Percentiles rank a stretch among this genome's conserved stretches.
Conservation (phyloP, 2,888 invertebrate species). For the Sclerodermus sp. region DNA sequence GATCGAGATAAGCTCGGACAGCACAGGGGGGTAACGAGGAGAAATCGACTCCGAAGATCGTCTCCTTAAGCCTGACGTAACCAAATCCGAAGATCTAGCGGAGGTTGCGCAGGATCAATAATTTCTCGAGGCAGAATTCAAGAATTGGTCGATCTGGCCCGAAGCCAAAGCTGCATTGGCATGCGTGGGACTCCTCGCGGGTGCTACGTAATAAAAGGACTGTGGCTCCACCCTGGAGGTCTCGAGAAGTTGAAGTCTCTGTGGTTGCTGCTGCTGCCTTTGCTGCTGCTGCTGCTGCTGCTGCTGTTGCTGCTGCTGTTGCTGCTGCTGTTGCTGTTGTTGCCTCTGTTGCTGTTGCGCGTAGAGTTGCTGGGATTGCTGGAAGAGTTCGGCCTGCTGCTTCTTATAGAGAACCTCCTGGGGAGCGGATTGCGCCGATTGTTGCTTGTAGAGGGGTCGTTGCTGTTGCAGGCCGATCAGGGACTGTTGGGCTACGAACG, state of each 20-base stretch:
- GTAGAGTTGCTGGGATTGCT: conserved; percentile 68
- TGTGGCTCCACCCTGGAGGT: conserved; percentile 51
- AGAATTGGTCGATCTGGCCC: conserved; percentile 80
- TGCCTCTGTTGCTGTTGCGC: conserved; percentile 71
- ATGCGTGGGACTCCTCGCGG: conserved; percentile 56
- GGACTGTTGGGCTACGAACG: conserved; percentile 68
- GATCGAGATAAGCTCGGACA: too few relatives aligned
- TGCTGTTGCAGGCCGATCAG: conserved; percentile 66
- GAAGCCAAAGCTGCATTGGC: conserved; percentile 58
- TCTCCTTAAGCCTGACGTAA: too few relatives aligned
- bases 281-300: conserved; percentile 59
- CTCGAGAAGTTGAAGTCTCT: conserved; percentile 54
- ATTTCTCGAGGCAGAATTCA: conserved; percentile 59
- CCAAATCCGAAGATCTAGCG: too few relatives aligned
- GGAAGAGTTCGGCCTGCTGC: conserved; percentile 65
- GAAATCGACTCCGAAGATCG: too few relatives aligned
- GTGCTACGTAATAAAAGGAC: conserved; percentile 54
- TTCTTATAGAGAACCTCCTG: conserved; percentile 59
- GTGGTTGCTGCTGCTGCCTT: conserved; percentile 47
- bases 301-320: conserved; percentile 43
- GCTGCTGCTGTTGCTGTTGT: conserved; percentile 65
- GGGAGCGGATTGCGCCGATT: conserved; percentile 28
- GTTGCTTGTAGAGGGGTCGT: conserved; percentile 55
- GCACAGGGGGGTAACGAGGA: too few relatives aligned
- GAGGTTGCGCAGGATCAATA: neutral